Percentiles rank a stretch among this genome's conserved stretches.
These are phyloP conservation scores for Seriola aureovittata DNA, from an alignment of 2,113 vertebrate species.

Conservation along the genomic window DNA sequence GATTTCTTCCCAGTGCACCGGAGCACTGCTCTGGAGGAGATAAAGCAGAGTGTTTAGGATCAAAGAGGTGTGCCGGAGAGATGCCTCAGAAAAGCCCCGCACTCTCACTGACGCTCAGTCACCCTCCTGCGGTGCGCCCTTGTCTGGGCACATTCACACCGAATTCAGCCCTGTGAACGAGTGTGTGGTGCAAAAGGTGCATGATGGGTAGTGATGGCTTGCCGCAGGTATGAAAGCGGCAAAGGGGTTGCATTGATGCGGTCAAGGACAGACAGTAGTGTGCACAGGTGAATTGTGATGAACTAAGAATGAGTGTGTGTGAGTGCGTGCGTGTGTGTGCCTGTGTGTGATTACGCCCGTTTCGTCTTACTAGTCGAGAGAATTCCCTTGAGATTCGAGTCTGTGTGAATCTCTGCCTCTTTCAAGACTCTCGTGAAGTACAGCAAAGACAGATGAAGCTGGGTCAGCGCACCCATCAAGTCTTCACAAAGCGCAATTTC, in stretches of 20 bases:
- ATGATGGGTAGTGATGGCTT: constrained; percentile 21
- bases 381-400: constrained; percentile 61
- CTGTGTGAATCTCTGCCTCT: constrained; percentile 63
- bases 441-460: constrained; percentile 55
- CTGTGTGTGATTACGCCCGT: constrained; percentile 21
- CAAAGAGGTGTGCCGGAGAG: constrained; percentile 76
- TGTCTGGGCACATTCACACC: constrained; percentile 62
- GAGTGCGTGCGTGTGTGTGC: constrained; percentile 1
- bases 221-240: constrained; percentile 25
- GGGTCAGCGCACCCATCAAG: constrained; percentile 75
- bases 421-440: constrained; percentile 52
- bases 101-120: constrained; percentile 68
- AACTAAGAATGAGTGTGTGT: constrained; percentile 6
- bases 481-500: constrained; percentile 72
- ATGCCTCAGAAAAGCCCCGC: constrained; percentile 70
- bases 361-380: constrained; percentile 47
- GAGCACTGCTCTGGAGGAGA: constrained; percentile 70
- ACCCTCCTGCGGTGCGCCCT: constrained; percentile 65
- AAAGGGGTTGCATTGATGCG: constrained; percentile 4
- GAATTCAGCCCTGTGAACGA: constrained; percentile 33
- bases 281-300: constrained; percentile 19
- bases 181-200: constrained; percentile 27
- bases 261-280: constrained; percentile 28
- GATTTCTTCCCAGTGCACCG: constrained; percentile 78
- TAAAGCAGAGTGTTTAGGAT: constrained; percentile 82